Base-by-base conservation (phyloP, 2,888 invertebrate species). In the Sycophila texana region DNA sequence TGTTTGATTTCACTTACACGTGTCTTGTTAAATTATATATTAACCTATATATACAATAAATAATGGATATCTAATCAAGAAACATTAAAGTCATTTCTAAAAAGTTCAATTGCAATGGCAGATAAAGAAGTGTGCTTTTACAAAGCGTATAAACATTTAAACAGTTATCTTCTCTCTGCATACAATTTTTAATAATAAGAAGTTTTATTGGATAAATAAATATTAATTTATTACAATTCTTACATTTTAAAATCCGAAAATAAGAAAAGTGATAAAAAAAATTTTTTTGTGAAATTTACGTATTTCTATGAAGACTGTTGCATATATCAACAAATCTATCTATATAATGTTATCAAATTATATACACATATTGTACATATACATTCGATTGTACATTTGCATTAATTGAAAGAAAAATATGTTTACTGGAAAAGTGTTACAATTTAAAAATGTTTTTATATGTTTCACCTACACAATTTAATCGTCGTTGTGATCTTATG, bases 1-100 rank as follows among this genome's bases (percentile, higher is more conserved):
- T 82, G 78, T 78, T 76, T 81, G 80, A 83, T 84, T 83, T 82
- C 72, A 79, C 82, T 77, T 80, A 73, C 82, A 78, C 82, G 83
- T 82, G 75, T 81, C 77, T 81, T 80, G 73, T 74, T 79, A 75
- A 79, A 81, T 63, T 65, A 61, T 74, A 82, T 78, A 57, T 57
- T 74, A 70, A 77, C 63, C 78, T 58, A 49, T 66, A 76, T 74
- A 67, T 77, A 79, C 61, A 75, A 67, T 67, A 68, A 78, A 74
- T 71, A 72, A 68, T 57, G 22, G 70, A 78, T 75, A 82, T 73
- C 49, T 80, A 78, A 72, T 74, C 77, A 74, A 80, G 74, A 79
- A 77, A 80, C 65, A 79, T 81, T 76, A 53, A 68, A 81, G 60
- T 74, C 67, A 67, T 76, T 71, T 77, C 60, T 73, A 71, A 63